phyloP scores from a whole-genome alignment of 2,113 vertebrate species.

The Aviceda subcristata region DNA sequence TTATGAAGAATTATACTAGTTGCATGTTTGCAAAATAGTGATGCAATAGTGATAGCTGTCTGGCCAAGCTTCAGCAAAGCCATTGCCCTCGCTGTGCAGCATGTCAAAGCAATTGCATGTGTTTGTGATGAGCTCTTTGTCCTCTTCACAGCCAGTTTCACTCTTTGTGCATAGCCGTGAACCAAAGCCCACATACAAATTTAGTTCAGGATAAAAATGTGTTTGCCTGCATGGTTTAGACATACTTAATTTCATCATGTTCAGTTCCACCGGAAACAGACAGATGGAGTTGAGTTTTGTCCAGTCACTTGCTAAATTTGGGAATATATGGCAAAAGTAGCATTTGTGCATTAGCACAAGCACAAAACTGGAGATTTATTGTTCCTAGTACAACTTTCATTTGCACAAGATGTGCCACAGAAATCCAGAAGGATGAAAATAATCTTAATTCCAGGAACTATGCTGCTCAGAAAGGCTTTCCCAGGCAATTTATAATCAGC shows the following conservation, averaged over 20 bases:
- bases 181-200: not conserved
- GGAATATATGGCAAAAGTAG: not conserved
- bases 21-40: not conserved
- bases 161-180: not conserved
- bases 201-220: not conserved
- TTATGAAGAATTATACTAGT: not conserved
- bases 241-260: not conserved
- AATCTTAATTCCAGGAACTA: not conserved
- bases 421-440: not conserved
- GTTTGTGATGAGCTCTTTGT: not conserved
- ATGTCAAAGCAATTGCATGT: not conserved
- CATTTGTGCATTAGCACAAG: not conserved
- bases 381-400: not conserved
- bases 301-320: not conserved
- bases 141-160: constrained; percentile 7
- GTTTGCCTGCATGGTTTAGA: not conserved
- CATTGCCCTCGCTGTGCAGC: not conserved
- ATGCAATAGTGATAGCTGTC: not conserved
- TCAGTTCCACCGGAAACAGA: not conserved
- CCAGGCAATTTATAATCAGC: not conserved
- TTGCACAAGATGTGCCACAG: not conserved
- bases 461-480: not conserved
- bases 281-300: not conserved
- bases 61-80: not conserved
- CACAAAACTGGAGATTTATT: not conserved